phyloP scores from a whole-genome alignment of 2,113 vertebrate genomes.

The Aleadryas rufinucha region DNA sequence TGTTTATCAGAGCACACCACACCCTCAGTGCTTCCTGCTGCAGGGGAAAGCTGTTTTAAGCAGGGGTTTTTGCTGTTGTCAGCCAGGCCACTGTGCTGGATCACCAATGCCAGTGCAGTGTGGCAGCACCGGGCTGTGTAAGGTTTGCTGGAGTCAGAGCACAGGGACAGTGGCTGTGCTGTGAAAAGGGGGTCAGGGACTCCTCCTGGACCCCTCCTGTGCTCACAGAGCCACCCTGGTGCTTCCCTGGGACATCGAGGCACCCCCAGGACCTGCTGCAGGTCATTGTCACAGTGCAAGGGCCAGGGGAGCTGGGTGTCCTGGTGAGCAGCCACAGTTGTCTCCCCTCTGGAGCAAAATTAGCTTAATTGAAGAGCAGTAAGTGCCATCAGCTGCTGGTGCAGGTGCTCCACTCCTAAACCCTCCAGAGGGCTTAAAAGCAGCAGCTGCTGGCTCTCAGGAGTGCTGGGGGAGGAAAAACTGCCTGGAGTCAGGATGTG shows the following conservation, averaged over 20 bases:
- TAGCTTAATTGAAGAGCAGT: background rate
- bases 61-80: fast-evolving
- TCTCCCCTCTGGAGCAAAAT: background rate
- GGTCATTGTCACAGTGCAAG: fast-evolving
- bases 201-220: background rate
- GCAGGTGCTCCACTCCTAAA: background rate
- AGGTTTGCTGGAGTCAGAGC: background rate
- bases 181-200: fast-evolving
- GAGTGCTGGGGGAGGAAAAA: fast-evolving
- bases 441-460: background rate
- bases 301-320: fast-evolving
- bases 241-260: background rate
- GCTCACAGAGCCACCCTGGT: background rate
- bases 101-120: fast-evolving
- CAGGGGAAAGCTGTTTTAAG: background rate
- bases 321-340: fast-evolving
- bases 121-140: fast-evolving
- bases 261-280: fast-evolving
- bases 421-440: background rate
- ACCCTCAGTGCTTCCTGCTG: background rate
- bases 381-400: background rate
- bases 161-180: background rate
- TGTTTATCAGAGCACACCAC: background rate
- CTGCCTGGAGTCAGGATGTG: fast-evolving
- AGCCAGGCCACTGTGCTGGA: background rate